Evolutionary conservation across 2,888 invertebrate species (phyloP), one percentile per base, ranked within the genome.

Genomic region (Ornithoptera alexandrae): DNA sequence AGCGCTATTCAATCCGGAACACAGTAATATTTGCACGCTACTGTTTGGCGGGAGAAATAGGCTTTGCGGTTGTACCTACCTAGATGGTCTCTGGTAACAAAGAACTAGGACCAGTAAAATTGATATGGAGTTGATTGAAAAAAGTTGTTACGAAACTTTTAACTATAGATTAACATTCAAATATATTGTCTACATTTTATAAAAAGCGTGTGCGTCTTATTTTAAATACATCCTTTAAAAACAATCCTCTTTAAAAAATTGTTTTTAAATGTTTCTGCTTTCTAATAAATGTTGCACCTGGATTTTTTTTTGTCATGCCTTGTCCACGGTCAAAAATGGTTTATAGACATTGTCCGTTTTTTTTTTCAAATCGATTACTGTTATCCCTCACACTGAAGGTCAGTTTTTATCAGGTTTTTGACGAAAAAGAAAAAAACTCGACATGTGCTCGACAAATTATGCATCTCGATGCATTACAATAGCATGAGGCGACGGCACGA

Each of bases 371-470:
- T 83, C 84, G 85, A 86, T 85, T 87, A 87, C 87, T 86, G 88
- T 87, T 89, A 86, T 80, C 81, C 83, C 84, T 83, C 84, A 79
- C 79, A 83, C 82, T 81, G 76, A 86, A 87, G 92, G 90, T 92
- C 91, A 92, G 82, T 88, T 90, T 92, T 89, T 87, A 84, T 79
- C 69, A 65, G 76, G 69, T 78, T 82, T 85, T 85, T 84, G 74
- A 73, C 71, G 70, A 79, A 78, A 79, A 88, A 90, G 46, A 46
- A 46, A 46, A 39, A 46, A 90, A 89, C 83, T 80, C 79, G 86
- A 85, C 92, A 90, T 91, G 90, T 90, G 92, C 90, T 90, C 86
- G 80, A 88, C 86, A 88, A 90, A 92, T 92, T 91, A 92, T 90
- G 89, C 89, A 92, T 89, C 86, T 86, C 84, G 85, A 74, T 89